Evolutionary conservation across 2,888 invertebrate genomes (phyloP).

Genomic region (Stramonita haemastoma): DNA sequence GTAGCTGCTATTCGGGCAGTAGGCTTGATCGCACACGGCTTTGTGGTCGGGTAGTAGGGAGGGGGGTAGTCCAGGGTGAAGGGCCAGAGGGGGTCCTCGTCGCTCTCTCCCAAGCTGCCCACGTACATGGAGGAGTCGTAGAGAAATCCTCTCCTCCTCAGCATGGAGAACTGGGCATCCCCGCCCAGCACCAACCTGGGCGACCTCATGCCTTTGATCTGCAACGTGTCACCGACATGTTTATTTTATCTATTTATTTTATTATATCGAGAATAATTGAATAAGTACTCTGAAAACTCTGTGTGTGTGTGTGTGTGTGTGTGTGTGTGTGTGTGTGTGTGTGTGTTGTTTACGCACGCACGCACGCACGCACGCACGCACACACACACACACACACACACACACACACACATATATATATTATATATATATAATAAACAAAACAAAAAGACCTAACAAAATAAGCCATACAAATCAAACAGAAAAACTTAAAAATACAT

Average conservation of each 20-base stretch:
- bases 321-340: neutral
- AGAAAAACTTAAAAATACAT: too few species aligned
- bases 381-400: too few species aligned
- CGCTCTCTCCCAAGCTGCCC: constrained; percentile 79
- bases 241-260: too few species aligned
- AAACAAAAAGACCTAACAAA: too few species aligned
- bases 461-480: too few species aligned
- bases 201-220: constrained; percentile 91
- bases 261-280: too few species aligned
- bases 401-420: too few species aligned
- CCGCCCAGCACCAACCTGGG: constrained; percentile 89
- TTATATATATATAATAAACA: too few species aligned
- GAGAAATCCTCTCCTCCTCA: constrained; percentile 94
- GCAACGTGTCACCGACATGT: neutral
- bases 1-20: constrained; percentile 54
- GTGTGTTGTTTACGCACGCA: too few species aligned
- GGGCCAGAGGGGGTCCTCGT: constrained; percentile 91
- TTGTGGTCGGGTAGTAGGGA: constrained; percentile 43
- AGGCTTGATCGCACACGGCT: constrained; percentile 50
- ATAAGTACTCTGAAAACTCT: too few species aligned
- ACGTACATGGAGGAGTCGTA: constrained; percentile 86
- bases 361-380: too few species aligned
- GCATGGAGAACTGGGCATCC: constrained; percentile 93
- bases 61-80: constrained; percentile 88
- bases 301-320: too few species aligned